Conservation (phyloP, 2,113 vertebrate genomes). For the Enhydra lutris region DNA sequence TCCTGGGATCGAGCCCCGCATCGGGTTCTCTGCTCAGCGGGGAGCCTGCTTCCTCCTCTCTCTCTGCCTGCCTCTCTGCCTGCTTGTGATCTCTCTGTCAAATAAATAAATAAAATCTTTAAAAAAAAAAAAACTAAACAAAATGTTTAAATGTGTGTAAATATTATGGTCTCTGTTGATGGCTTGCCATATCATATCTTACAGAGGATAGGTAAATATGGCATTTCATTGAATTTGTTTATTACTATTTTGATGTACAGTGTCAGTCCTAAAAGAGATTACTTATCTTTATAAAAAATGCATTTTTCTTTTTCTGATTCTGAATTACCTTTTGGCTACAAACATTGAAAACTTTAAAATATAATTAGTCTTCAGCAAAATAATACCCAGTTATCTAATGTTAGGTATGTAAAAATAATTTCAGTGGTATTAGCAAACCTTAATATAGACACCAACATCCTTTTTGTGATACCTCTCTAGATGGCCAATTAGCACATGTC, state of each 20-base stretch:
- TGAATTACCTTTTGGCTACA: not conserved
- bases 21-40: too few species aligned
- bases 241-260: not conserved
- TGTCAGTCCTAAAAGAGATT: not conserved
- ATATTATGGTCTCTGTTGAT: not conserved
- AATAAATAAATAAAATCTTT: too few species aligned
- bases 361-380: not conserved
- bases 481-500: not conserved
- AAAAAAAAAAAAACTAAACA: not conserved
- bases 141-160: not conserved
- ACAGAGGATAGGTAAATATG: not conserved
- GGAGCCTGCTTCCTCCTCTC: too few species aligned
- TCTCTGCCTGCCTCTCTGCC: too few species aligned
- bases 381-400: not conserved
- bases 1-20: too few species aligned
- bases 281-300: not conserved
- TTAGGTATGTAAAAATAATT: not conserved
- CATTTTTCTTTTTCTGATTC: not conserved
- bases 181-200: not conserved
- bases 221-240: not conserved
- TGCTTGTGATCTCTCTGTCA: too few species aligned
- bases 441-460: not conserved
- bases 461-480: not conserved
- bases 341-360: not conserved
- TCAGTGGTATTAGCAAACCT: not conserved